Percentiles rank a stretch among this genome's conserved stretches.
These are phyloP conservation scores for Diorhabda sublineata DNA, from an alignment of 1,140 invertebrate genomes.

Conservation along the genomic window DNA sequence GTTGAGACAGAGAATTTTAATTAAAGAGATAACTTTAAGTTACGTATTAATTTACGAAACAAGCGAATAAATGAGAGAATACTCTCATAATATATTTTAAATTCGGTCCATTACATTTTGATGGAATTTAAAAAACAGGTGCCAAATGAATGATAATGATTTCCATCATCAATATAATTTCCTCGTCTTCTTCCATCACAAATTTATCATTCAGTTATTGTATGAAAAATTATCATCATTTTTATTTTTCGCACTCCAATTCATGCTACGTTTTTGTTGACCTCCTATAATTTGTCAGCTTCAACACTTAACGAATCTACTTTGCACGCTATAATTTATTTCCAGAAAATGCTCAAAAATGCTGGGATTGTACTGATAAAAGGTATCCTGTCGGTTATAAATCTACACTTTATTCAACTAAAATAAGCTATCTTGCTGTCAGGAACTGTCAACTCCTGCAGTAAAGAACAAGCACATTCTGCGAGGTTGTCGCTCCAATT, in stretches of 20 bases:
- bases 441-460: too few relatives aligned
- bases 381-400: too few relatives aligned
- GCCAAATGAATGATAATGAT: neutral
- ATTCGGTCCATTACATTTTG: neutral
- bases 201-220: constrained; percentile 7
- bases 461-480: too few relatives aligned
- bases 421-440: too few relatives aligned
- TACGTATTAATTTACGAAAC: neutral
- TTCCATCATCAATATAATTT: neutral
- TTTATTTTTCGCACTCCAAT: constrained; percentile 10
- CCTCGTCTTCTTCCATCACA: neutral
- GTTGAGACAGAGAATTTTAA: constrained; percentile 2
- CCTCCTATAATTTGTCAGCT: constrained; percentile 6
- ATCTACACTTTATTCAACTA: too few relatives aligned
- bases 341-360: neutral
- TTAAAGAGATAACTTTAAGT: neutral
- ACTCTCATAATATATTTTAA: neutral
- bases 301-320: constrained; percentile 2
- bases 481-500: too few relatives aligned
- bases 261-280: constrained; percentile 5
- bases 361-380: too few relatives aligned
- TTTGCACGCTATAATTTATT: neutral
- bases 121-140: neutral
- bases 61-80: neutral
- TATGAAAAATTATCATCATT: constrained; percentile 5